Evolutionary conservation across 1,140 invertebrate species (phyloP).

Genomic region (Drosophila watanabei): DNA sequence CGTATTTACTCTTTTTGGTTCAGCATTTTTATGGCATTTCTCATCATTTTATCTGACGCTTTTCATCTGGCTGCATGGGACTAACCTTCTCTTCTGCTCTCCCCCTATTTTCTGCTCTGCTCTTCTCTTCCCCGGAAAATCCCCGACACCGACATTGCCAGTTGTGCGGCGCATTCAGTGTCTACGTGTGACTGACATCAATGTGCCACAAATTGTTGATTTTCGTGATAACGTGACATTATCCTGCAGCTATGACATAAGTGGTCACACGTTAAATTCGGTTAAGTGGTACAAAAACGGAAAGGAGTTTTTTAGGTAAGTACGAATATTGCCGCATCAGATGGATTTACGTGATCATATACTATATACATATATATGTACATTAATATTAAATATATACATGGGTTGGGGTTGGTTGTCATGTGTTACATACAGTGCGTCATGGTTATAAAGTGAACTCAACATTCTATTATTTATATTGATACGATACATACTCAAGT

Average conservation of each 20-base stretch:
- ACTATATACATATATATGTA: background rate
- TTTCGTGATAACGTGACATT: conserved; percentile 86
- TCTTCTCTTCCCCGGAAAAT: conserved; percentile 11
- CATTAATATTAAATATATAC: background rate
- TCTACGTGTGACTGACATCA: conserved; percentile 84
- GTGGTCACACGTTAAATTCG: conserved; percentile 90
- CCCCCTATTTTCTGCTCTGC: background rate
- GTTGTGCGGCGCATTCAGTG: conserved; percentile 73
- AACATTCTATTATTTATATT: background rate
- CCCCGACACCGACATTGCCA: conserved; percentile 39
- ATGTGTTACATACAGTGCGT: background rate
- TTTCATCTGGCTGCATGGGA: conserved; percentile 48
- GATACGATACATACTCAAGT: background rate
- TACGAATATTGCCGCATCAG: conserved; percentile 13
- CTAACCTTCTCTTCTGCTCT: conserved; percentile 18
- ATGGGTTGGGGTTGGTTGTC: background rate
- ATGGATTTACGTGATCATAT: background rate
- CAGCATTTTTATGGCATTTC: conserved; percentile 72
- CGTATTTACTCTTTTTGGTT: conserved; percentile 36
- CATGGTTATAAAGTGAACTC: background rate
- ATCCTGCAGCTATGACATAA: conserved; percentile 87
- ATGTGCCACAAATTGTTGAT: conserved; percentile 86
- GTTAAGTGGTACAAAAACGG: conserved; percentile 93
- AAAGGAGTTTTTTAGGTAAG: conserved; percentile 90
- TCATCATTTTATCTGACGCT: conserved; percentile 77